Base-by-base conservation (phyloP, 1,140 invertebrate species). In the Elysia chlorotica region DNA sequence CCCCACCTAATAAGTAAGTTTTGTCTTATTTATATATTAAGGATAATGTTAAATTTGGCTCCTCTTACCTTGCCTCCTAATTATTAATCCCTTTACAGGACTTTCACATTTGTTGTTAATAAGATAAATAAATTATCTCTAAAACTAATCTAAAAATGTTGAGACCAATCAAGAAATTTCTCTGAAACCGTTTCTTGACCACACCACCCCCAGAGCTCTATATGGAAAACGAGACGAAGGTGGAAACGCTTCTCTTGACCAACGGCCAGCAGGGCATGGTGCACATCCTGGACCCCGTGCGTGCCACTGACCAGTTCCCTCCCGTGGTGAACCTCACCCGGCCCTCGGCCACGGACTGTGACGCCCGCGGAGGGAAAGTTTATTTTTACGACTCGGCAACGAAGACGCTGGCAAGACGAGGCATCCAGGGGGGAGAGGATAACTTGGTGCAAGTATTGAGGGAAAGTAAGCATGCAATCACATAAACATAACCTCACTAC, bases 271-370 rank as follows among this genome's bases (percentile, higher is more conserved):
- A 92, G 71, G 89, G 90, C 2, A 90, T 90, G 78, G 91, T 94
- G 21, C 91, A 91, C 80, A 91, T 91, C 2, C 79, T 86, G 33
- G 36, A 78, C 3, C 56, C 65, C 68, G 80, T 70, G 4, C 75
- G 81, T 48, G 70, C 78, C 41, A 81, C 85, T 69, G 89, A 91
- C 4, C 92, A 93, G 85, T 89, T 91, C 74, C 75, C 71, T 38
- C 74, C 76, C 10, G 91, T 93, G 71, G 89, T 89, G 41, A 90
- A 91, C 79, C 87, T 92, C n/a, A 88, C 85, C 25, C 85, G 89
- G 53, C 91, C 93, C 19, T 88, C 90, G 53, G 90, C 91, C 31
- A 85, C 94, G 54, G 93, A 93, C 87, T 93, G 90, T 79, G 92
- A 94, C 87, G 87, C 90, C 0, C 85, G 81, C n/a, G 88, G 87